phyloP scores from a whole-genome alignment of 2,113 vertebrate genomes.

The Stigmatopora nigra region DNA sequence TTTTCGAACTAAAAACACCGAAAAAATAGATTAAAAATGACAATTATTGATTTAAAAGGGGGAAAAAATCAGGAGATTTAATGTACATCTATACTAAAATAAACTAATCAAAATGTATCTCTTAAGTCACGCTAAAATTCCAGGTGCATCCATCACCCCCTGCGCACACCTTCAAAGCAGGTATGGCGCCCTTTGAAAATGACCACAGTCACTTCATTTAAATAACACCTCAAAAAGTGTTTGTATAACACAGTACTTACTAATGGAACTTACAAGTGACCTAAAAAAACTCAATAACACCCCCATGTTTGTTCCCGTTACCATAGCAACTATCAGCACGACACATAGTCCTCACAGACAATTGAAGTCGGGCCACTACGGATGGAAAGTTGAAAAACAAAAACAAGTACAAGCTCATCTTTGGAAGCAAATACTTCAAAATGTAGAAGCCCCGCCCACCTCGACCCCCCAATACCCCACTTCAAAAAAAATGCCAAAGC shows the following conservation, averaged over 20 bases:
- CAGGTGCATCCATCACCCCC: background rate
- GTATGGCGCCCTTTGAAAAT: background rate
- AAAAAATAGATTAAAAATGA: too few species aligned
- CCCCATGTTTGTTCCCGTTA: background rate
- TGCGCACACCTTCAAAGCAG: background rate
- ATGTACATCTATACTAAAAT: too few species aligned
- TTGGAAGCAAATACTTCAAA: background rate
- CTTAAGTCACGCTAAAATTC: too few species aligned
- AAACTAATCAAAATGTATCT: too few species aligned
- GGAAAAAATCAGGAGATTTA: too few species aligned
- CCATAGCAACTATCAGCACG: background rate
- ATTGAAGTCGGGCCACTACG: background rate
- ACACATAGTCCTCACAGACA: background rate
- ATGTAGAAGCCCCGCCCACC: background rate
- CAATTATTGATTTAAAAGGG: too few species aligned
- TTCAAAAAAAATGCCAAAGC: background rate
- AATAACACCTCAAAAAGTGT: background rate
- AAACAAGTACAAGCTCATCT: background rate
- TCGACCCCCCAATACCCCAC: background rate
- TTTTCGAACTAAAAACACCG: too few species aligned
- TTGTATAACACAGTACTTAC: background rate
- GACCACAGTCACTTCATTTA: background rate
- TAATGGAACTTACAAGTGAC: background rate
- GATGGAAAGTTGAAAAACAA: constrained; percentile 1
- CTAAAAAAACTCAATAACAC: too few species aligned